Evolutionary conservation across 2,888 invertebrate genomes (phyloP), one percentile per base, ranked within the genome.

Genomic region (Himalopsyche anomala): DNA sequence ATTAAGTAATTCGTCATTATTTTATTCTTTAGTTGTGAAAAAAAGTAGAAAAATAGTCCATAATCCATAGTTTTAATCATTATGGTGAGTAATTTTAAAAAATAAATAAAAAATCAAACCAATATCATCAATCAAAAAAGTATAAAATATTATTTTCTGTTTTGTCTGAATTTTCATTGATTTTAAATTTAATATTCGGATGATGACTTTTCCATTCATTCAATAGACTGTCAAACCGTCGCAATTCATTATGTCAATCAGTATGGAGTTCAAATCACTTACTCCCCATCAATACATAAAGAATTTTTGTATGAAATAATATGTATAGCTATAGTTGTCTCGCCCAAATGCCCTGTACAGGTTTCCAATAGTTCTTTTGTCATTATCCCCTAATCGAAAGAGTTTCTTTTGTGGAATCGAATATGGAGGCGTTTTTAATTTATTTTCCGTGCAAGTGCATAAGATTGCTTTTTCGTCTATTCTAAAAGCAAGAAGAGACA

Each of bases 291-390:
- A 74, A 74, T 74, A 74, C 74, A 74, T 4, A 38, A 36, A 12
- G 38, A 74, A 36, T 74, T 38, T 74, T 38, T 36, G 38, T 74
- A 74, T 38, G 19, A 74, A 74, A 38, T 28, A 28, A 28, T 74
- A 74, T 5, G 36, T 36, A 74, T 38, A 38, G 38, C 36, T 38
- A 74, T 74, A 15, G 28, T 51, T 36, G n/a, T 36, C 36, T 74
- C 12, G 74, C 36, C 74, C 36, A 74, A 62, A 74, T 38, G 40
- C 81, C 81, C 81, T 83, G 85, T 84, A 85, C 84, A 87, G 38
- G 83, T 83, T 74, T 81, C 62, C 81, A 56, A 84, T 81, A 85
- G 82, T 85, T 84, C 87, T 80, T 85, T 87, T 85, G 84, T 87
- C 55, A n/a, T 17, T 38, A 62, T 17, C 82, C 87, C 84, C 86